Evolutionary conservation across 2,113 vertebrate species (phyloP).

Genomic region (Pollimyrus isidori): DNA sequence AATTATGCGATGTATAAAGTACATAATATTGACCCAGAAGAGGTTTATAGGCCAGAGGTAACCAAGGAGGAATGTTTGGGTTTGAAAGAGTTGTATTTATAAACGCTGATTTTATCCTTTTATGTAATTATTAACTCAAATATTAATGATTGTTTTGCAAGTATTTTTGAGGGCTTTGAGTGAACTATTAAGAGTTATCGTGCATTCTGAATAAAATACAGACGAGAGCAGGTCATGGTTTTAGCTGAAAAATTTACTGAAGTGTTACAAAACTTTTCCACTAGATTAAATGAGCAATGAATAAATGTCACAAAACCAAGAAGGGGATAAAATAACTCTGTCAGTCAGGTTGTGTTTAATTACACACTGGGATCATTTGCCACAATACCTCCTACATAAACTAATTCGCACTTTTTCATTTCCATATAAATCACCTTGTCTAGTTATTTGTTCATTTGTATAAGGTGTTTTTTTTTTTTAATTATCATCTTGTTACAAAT

Average conservation of each 20-base stretch:
- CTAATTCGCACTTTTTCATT: neutral
- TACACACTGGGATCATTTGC: neutral
- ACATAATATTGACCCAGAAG: neutral
- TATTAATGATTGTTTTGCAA: neutral
- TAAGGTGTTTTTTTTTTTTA: neutral
- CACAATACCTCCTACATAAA: neutral
- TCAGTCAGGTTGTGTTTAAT: conserved; percentile 4
- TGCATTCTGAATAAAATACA: neutral
- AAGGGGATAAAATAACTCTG: neutral
- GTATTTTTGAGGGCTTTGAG: neutral
- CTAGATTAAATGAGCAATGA: neutral
- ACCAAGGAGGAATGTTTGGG: neutral
- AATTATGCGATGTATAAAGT: neutral
- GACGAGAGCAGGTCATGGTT: neutral
- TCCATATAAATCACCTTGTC: neutral
- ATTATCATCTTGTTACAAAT: neutral
- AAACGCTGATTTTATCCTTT: neutral
- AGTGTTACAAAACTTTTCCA: neutral
- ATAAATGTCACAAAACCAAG: neutral
- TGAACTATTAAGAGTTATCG: neutral
- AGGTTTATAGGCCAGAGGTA: neutral
- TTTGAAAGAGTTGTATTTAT: neutral
- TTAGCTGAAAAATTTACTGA: neutral
- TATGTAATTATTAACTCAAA: neutral
- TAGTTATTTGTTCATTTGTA: neutral